Conservation (phyloP, 2,888 invertebrate species). For the Zygothrica quintamaculata region DNA sequence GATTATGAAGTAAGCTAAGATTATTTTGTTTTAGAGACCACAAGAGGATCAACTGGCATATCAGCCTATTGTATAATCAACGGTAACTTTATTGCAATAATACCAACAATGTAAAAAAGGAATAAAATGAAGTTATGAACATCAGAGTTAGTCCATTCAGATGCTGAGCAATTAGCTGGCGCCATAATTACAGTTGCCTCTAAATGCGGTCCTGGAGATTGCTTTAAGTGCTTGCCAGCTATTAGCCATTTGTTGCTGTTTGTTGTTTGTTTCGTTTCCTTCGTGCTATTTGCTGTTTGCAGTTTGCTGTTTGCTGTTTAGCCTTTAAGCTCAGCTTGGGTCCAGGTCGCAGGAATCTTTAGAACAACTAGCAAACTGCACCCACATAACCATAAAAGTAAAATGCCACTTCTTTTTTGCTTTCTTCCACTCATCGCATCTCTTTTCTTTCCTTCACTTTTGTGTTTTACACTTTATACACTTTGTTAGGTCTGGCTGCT, state of each 20-base stretch:
- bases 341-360: slow-evolving; percentile 7
- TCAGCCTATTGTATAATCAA: too few relatives aligned
- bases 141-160: slow-evolving; percentile 27
- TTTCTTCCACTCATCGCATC: slow-evolving; percentile 7
- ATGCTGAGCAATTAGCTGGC: slow-evolving; percentile 51
- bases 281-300: slow-evolving; percentile 25
- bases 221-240: slow-evolving; percentile 31
- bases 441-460: slow-evolving; percentile 1
- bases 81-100: too few relatives aligned
- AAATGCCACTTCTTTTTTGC: slow-evolving; percentile 55
- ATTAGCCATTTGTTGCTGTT: slow-evolving; percentile 55
- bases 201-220: slow-evolving; percentile 47
- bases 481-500: slow-evolving; percentile 44
- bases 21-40: too few relatives aligned
- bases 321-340: slow-evolving; percentile 44
- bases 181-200: slow-evolving; percentile 59
- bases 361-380: slow-evolving; percentile 31
- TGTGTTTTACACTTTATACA: slow-evolving; percentile 40
- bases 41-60: too few relatives aligned
- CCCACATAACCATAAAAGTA: slow-evolving; percentile 72
- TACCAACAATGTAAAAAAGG: too few relatives aligned
- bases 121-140: slow-evolving; percentile 29
- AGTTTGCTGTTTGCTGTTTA: slow-evolving; percentile 29
- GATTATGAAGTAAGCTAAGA: too few relatives aligned
- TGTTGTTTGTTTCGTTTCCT: slow-evolving; percentile 15